phyloP scores from a whole-genome alignment of 2,797 vertebrate species.

The Toxotes lorentzi region DNA sequence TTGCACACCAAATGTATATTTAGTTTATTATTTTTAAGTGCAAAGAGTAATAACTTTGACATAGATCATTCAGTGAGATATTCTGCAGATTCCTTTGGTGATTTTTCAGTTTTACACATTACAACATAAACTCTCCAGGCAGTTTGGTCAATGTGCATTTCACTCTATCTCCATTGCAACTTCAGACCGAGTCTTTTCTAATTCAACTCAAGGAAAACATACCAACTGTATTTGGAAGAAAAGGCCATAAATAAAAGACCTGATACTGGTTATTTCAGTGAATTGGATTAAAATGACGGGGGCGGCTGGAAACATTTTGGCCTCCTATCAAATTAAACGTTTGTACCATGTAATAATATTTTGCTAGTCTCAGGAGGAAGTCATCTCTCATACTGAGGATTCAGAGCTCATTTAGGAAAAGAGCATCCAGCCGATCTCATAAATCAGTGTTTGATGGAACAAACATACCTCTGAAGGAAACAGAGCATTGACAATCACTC shows the following conservation, averaged over 20 bases:
- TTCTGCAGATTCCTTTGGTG: constrained; percentile 49
- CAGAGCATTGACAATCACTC: constrained; percentile 43
- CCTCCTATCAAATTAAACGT: constrained; percentile 81
- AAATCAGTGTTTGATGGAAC: constrained; percentile 82
- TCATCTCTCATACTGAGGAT: constrained; percentile 77
- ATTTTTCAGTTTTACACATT: constrained; percentile 56
- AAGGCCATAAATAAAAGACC: constrained; percentile 74
- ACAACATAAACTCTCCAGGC: constrained; percentile 54
- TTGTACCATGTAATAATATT: constrained; percentile 78
- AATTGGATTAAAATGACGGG: constrained; percentile 71
- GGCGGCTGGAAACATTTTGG: constrained; percentile 79
- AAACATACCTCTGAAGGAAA: constrained; percentile 74
- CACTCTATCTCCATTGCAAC: constrained; percentile 48
- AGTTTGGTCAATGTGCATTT: constrained; percentile 49
- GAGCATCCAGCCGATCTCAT: constrained; percentile 66
- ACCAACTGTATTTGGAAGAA: constrained; percentile 63
- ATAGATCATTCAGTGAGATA: constrained; percentile 35
- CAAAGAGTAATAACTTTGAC: constrained; percentile 43
- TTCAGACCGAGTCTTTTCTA: constrained; percentile 46
- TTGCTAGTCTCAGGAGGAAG: constrained; percentile 78
- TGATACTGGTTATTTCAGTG: constrained; percentile 75
- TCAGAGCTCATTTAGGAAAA: constrained; percentile 75
- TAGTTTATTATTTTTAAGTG: no score
- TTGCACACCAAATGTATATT: constrained; percentile 48
- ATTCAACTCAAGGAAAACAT: constrained; percentile 55